Evolutionary conservation across 2,797 vertebrate genomes (phyloP), one percentile per base, ranked within the genome.

Genomic region (Channallabes apus): DNA sequence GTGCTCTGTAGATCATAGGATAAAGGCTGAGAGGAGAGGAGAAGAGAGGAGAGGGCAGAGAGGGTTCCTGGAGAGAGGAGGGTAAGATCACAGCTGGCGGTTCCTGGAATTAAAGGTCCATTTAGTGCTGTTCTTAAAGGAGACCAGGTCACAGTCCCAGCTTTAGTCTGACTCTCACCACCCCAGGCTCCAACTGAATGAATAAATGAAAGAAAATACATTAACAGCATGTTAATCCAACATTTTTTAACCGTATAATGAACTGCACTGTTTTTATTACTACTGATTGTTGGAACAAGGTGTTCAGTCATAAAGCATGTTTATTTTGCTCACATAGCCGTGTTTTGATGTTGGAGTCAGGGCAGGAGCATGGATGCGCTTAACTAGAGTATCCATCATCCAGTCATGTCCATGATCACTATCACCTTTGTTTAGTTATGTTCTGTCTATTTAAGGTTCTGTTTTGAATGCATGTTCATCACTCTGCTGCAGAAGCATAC

Each of bases 81-180:
- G 79, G 87, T 86, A 84, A 69, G 78, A 82, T 84, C 87, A 67
- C 58, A 85, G 86, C 82, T 83, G 75, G 78, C 67, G 83, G 84
- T 54, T 85, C 83, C 84, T 87, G 84, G 84, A 75, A 38, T 62
- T 61, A 84, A 64, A 67, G 65, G 65, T 71, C 79, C 82, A 68
- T 59, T 86, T 61, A 54, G 61, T 85, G 77, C 54, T 80, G 77
- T 78, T 85, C 83, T 80, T 85, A 78, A 84, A 75, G 61, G 81
- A 83, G 80, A 86, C 84, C 87, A 84, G 78, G 82, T 46, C 84
- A 78, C 69, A 46, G 82, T 75, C 83, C 75, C 81, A 88, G 89
- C 65, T 83, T 88, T 81, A 79, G 82, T 86, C 86, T 87, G 87
- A 90, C 85, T 86, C 86, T 87, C 83, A 78, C 84, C 89, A 78